These are phyloP conservation scores for Limanda limanda DNA, from an alignment of 2,113 vertebrate genomes.

Conservation along the genomic window DNA sequence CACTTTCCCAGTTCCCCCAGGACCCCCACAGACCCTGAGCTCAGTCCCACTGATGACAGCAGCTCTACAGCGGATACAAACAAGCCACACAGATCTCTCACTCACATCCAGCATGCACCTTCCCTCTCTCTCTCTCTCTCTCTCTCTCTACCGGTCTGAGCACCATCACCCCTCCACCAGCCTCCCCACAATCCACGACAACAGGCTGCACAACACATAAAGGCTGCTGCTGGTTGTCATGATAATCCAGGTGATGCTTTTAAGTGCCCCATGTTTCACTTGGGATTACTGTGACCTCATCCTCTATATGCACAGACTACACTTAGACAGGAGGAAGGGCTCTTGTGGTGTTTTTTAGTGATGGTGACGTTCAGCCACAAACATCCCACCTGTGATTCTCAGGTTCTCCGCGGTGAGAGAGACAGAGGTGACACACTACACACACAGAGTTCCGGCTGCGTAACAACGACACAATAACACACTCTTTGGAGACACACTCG, in stretches of 20 bases:
- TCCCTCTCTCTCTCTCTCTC: constrained; percentile 7
- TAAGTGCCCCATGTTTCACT: too few species aligned
- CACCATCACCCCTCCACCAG: too few species aligned
- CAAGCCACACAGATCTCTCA: background rate
- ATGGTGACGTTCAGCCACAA: too few species aligned
- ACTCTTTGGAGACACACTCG: constrained; percentile 12
- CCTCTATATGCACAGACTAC: too few species aligned
- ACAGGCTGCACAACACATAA: too few species aligned
- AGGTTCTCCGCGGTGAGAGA: background rate
- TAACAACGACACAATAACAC: background rate
- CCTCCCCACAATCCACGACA: too few species aligned
- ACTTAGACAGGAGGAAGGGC: too few species aligned
- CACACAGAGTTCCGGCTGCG: background rate
- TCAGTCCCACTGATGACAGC: background rate
- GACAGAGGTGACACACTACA: constrained; percentile 58
- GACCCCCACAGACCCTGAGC: background rate
- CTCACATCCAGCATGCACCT: constrained; percentile 18
- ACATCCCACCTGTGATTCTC: too few species aligned
- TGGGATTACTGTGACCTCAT: too few species aligned
- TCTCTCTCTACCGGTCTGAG: background rate
- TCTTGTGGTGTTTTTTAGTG: too few species aligned
- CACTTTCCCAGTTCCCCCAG: background rate
- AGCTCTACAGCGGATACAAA: background rate
- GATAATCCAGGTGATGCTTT: too few species aligned
- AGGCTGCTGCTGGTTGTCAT: too few species aligned